Conservation (phyloP, 2,113 vertebrate genomes). For the Eurystomus gularis region DNA sequence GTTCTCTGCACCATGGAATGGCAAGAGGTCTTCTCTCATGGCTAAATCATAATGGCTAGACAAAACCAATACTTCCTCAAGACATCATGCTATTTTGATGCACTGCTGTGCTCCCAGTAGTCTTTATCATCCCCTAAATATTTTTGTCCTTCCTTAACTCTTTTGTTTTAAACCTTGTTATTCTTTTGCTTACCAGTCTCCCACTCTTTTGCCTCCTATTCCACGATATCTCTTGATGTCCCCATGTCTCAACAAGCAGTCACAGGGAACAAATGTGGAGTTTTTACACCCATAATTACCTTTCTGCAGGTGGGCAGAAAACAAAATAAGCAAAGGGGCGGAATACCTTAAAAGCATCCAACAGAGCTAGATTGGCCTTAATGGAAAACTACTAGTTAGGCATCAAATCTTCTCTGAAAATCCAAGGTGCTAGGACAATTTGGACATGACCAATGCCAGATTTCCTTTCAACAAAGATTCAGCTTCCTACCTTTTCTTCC, state of each 20-base stretch:
- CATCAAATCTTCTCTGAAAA: background rate
- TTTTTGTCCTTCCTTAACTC: background rate
- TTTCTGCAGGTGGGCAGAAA: background rate
- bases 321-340: background rate
- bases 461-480: background rate
- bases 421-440: background rate
- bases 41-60: background rate
- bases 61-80: background rate
- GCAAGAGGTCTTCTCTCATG: background rate
- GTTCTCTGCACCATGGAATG: background rate
- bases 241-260: rapidly evolving
- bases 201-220: background rate
- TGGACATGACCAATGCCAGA: background rate
- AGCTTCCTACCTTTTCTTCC: background rate
- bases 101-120: background rate
- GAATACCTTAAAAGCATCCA: background rate
- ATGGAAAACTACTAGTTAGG: background rate
- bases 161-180: background rate
- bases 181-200: background rate
- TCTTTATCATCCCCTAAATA: background rate
- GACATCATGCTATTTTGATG: background rate
- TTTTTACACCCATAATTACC: background rate
- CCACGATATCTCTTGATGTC: background rate
- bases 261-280: background rate
- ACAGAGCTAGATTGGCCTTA: background rate